Conservation (phyloP, 1,140 invertebrate genomes). For the Aphelinus certus region DNA sequence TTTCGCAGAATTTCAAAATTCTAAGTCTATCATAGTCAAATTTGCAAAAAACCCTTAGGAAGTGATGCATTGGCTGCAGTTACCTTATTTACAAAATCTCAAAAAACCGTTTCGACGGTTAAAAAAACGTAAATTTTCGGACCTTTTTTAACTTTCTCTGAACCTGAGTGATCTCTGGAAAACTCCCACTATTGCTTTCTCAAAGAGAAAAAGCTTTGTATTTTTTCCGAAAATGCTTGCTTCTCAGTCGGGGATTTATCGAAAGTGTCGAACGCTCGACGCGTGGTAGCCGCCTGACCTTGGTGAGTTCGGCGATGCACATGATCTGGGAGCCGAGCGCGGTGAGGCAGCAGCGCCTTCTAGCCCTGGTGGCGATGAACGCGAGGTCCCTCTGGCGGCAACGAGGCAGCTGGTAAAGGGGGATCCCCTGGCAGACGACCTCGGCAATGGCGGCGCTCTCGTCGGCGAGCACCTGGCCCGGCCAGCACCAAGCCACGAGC, state of each 20-base stretch:
- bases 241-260: no score
- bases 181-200: no score
- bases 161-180: no score
- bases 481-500: slow-evolving; percentile 40
- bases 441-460: slow-evolving; percentile 40
- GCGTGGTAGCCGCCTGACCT: slow-evolving; percentile 24
- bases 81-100: no score
- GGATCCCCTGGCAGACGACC: slow-evolving; percentile 34
- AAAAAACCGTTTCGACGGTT: no score
- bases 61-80: no score
- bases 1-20: no score
- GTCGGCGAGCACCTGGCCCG: slow-evolving; percentile 39
- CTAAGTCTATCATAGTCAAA: no score
- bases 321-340: slow-evolving; percentile 38
- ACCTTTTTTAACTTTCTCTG: no score
- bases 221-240: background rate
- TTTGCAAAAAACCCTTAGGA: no score
- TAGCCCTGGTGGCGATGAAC: slow-evolving; percentile 39
- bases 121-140: no score
- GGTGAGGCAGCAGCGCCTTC: slow-evolving; percentile 29
- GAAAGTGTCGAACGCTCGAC: no score
- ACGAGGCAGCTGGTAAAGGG: slow-evolving; percentile 38
- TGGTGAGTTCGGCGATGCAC: slow-evolving; percentile 37
- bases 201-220: background rate
- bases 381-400: slow-evolving; percentile 22